Percentiles rank a stretch among this genome's conserved stretches.
Conservation (phyloP, 1,140 invertebrate genomes). For the Amyelois transitella region DNA sequence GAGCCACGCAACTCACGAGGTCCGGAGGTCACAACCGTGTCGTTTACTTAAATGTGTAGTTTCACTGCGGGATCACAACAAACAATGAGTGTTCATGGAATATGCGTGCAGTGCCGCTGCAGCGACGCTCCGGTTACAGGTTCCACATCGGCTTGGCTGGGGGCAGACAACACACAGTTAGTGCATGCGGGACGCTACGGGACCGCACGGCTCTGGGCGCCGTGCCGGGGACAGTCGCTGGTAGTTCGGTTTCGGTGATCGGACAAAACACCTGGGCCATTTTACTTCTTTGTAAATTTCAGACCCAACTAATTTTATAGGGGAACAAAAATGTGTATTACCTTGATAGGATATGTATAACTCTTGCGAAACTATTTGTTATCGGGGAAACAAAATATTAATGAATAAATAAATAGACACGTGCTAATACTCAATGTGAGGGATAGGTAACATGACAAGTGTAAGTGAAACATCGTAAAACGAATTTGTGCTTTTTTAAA, state of each 20-base stretch:
- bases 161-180: slow-evolving; percentile 69
- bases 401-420: background rate
- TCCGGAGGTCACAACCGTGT: slow-evolving; percentile 68
- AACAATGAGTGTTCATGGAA: slow-evolving; percentile 74
- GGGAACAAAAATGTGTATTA: background rate
- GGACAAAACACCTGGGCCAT: background rate
- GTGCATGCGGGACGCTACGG: slow-evolving; percentile 48
- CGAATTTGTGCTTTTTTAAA: slow-evolving; percentile 12
- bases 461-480: background rate
- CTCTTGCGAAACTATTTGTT: slow-evolving; percentile 53
- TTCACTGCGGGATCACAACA: slow-evolving; percentile 72
- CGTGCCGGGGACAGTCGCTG: slow-evolving; percentile 7
- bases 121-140: slow-evolving; percentile 58
- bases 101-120: slow-evolving; percentile 67
- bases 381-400: background rate
- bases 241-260: background rate
- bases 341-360: slow-evolving; percentile 3
- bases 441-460: background rate
- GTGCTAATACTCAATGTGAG: background rate
- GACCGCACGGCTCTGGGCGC: slow-evolving; percentile 8
- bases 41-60: slow-evolving; percentile 67
- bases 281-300: background rate
- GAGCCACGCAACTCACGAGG: slow-evolving; percentile 60
- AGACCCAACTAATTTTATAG: background rate
- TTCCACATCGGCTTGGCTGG: slow-evolving; percentile 66